Evolutionary conservation across 2,888 invertebrate species (phyloP).

Genomic region (Dioctria rufipes): DNA sequence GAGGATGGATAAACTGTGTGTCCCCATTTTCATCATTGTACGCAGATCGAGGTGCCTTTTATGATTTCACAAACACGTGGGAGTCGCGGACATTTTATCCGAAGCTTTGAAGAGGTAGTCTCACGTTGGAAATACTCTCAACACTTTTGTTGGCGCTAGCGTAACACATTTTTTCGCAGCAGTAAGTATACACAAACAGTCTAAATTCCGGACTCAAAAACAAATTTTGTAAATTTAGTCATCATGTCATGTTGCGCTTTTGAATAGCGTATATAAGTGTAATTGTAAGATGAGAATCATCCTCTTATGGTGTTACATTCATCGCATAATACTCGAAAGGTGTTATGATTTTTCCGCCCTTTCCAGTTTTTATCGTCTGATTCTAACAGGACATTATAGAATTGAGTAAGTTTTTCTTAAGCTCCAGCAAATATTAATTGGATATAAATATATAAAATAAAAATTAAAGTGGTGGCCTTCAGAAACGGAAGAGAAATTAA

Average conservation of each 20-base stretch:
- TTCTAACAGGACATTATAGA: constrained; percentile 18
- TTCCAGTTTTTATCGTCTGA: constrained; percentile 49
- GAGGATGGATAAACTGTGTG: constrained; percentile 4
- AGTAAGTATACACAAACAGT: not conserved
- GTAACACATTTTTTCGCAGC: not conserved
- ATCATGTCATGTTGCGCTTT: constrained; percentile 55
- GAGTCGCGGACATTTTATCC: constrained; percentile 21
- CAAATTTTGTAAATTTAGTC: constrained; percentile 13
- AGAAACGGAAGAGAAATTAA: not conserved
- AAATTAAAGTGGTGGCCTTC: constrained; percentile 44
- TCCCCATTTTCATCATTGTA: constrained; percentile 22
- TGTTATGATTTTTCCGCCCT: constrained; percentile 24
- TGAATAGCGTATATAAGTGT: constrained; percentile 52
- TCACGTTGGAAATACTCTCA: constrained; percentile 11
- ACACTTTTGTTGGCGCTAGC: constrained; percentile 17
- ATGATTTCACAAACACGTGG: constrained; percentile 40
- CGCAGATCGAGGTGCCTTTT: constrained; percentile 30
- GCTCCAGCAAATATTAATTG: constrained; percentile 53
- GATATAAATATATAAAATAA: constrained; percentile 51
- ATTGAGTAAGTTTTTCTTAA: constrained; percentile 14
- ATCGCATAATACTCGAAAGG: not conserved
- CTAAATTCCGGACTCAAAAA: constrained; percentile 42
- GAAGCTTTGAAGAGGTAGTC: not conserved
- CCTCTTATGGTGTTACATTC: constrained; percentile 25
- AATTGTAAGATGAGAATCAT: constrained; percentile 51